A percentile compares a stretch with the other conserved stretches of the same genome.
Conservation (phyloP, 2,888 invertebrate species). For the Luperina nickerlii region DNA sequence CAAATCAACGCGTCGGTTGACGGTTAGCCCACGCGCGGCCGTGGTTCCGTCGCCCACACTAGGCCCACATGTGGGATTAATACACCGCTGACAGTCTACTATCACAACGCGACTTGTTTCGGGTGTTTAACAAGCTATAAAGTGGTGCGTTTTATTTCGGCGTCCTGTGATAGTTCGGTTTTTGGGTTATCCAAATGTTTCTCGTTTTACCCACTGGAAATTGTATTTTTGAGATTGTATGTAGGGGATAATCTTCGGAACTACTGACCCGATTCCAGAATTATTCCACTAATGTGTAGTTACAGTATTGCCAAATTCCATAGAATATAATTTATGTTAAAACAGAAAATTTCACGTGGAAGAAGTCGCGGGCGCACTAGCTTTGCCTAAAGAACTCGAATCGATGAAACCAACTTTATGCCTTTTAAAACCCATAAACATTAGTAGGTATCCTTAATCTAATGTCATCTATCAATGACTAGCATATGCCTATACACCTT, state of each 20-base stretch:
- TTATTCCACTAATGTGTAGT: not conserved
- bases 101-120: conserved; percentile 51
- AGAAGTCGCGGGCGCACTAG: not conserved
- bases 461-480: not conserved
- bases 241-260: not conserved
- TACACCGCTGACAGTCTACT: conserved; percentile 55
- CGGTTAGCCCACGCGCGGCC: conserved; percentile 75
- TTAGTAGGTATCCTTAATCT: not conserved
- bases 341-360: not conserved
- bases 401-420: not conserved
- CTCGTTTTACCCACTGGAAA: not conserved
- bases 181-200: not conserved
- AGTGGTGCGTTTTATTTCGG: conserved; percentile 43
- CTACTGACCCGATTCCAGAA: not conserved
- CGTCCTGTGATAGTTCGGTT: conserved; percentile 3
- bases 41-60: conserved; percentile 73
- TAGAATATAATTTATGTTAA: not conserved
- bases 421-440: not conserved
- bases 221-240: not conserved
- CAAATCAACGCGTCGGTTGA: conserved; percentile 61
- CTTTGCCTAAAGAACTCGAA: not conserved
- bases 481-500: not conserved
- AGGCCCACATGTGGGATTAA: conserved; percentile 72
- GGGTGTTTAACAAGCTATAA: conserved; percentile 54
- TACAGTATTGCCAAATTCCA: not conserved